Evolutionary conservation across 2,113 vertebrate species (phyloP), one percentile per base, ranked within the genome.

Genomic region (Saguinus midas): DNA sequence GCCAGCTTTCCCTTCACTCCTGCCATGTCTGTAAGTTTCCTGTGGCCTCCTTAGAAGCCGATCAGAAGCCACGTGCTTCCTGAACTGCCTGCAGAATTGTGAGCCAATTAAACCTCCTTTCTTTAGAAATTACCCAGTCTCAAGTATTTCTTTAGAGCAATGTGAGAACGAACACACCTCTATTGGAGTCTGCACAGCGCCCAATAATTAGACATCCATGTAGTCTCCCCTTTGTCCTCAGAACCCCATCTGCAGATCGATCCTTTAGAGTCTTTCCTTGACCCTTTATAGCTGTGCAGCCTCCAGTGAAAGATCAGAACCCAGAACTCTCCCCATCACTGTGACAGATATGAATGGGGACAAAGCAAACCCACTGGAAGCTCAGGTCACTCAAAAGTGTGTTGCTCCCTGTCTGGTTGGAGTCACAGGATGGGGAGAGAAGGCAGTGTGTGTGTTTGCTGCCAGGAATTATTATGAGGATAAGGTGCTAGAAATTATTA

Each of bases 401-500:
- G 27, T 37, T 40, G 45, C 52, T 87, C 6, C 37, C 45, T 12
- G 8, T 6, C 25, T 64, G 57, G 29, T 80, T 61, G 29, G 76
- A 3, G 40, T 20, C 0, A 0, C 43, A 97, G 81, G 95, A 98
- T 91, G 93, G 98, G 96, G 91, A 91, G 95, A 94, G 96, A 97
- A 97, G 97, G 96, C 96, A 96, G 97, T 7, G 37, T 23, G 0
- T 37, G 45, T 43, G 80, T 6, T 18, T 89, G 94, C 90, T 92
- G 96, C 95, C 93, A 95, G 96, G 93, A 97, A 98, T 98, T 97
- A 97, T 94, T 86, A 93, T 97, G 95, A 92, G 90, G 97, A 98
- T 95, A 98, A 98, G 96, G 96, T 97, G 95, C 97, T 94, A 97
- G 95, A 97, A 98, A 98, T 98, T 98, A 98, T 96, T 95, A 96